Evolutionary conservation across 2,797 vertebrate genomes (phyloP), one percentile per base, ranked within the genome.

Genomic region (Anguilla pacifica): DNA sequence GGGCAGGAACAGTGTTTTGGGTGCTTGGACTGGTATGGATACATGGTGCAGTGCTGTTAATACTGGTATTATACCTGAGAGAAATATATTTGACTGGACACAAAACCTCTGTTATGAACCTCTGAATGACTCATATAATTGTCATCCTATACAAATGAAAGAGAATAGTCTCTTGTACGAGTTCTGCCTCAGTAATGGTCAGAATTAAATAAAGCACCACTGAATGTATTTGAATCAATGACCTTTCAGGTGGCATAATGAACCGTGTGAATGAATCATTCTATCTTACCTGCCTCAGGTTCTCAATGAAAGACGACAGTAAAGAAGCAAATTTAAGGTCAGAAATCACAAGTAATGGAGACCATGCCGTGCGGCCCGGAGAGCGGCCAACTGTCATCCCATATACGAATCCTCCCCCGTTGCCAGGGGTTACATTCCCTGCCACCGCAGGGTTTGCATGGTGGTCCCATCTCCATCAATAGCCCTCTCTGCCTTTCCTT

Each of bases 171-270:
- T 77, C 31, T 39, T 35, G 28, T 35, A 74, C 35, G 31, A 35
- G 9, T 74, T 74, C 17, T 77, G 35, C 35, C 39, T 39, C 35
- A 77, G 6, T 19, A 35, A 35, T 77, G 74, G 74, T 7, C 74
- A 43, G 10, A 43, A 17, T 22, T 0, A 59, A 43, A 74, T 13
- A 77, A 77, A 17, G 35, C 25, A 17, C 74, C 74, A 43, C 4
- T 39, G 74, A 77, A 77, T 15, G 13, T 22, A 77, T 43, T 43
- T 43, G 35, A 43, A n/a, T 15, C 17, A 77, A 77, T 77, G 74
- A 77, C 74, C 74, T 77, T 77, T 77, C 74, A 19, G 74, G 43
- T 77, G 15, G 74, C 35, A 22, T 77, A 77, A 77, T 43, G 35
- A 77, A 19, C 74, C 15, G 31, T 77, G 74, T 77, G 74, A 77